Conservation (phyloP, 2,888 invertebrate genomes). For the Chymomyza caudatula region DNA sequence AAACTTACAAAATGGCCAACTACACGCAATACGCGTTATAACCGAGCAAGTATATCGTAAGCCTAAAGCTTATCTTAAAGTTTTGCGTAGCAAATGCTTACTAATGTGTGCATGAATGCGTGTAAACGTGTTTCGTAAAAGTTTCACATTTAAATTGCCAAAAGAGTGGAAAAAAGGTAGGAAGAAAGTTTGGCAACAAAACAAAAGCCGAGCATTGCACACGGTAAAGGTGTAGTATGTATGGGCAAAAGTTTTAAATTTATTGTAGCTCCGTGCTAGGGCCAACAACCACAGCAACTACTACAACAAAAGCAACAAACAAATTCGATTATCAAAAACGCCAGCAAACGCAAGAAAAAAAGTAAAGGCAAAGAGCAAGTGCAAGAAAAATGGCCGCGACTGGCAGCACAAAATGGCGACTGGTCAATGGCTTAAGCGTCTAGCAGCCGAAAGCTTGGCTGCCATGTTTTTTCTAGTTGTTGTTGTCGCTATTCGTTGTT, state of each 20-base stretch:
- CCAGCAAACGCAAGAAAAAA: too few species aligned
- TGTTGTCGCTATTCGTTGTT: not conserved
- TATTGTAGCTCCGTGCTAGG: conserved; percentile 33
- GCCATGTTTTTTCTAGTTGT: conserved; percentile 1
- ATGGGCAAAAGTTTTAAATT: conserved; percentile 53
- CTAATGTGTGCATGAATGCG: conserved; percentile 41
- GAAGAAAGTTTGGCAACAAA: not conserved
- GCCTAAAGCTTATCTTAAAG: conserved; percentile 39
- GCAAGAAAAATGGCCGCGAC: conserved; percentile 27
- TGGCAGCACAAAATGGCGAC: not conserved
- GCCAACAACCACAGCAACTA: conserved; percentile 22
- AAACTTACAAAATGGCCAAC: not conserved
- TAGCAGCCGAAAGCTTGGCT: not conserved
- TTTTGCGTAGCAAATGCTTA: conserved; percentile 18
- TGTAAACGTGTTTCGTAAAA: conserved; percentile 44
- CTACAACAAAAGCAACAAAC: conserved; percentile 13
- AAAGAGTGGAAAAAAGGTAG: conserved; percentile 8
- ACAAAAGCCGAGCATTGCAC: not conserved
- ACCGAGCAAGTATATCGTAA: not conserved
- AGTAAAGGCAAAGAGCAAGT: conserved; percentile 1
- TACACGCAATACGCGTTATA: not conserved
- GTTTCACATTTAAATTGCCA: conserved; percentile 42
- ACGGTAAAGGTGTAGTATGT: conserved; percentile 13
- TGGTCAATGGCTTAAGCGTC: not conserved
- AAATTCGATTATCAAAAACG: conserved; percentile 44